Conservation (phyloP, 2,113 vertebrate species). For the Ranitomeya variabilis region DNA sequence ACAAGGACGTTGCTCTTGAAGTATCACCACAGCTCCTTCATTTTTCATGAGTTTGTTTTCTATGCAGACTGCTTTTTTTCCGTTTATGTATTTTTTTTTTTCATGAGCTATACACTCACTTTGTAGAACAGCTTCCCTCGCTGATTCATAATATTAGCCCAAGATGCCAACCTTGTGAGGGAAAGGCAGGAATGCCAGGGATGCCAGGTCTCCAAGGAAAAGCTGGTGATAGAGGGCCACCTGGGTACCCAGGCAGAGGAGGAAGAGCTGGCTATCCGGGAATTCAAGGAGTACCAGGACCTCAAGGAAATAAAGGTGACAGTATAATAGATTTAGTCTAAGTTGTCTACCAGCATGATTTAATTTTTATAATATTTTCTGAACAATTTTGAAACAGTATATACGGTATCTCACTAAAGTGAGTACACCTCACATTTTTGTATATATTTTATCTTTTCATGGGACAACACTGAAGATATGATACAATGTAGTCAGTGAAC, state of each 20-base stretch:
- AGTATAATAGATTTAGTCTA: neutral
- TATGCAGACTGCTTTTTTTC: neutral
- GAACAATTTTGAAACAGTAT: too few relatives aligned
- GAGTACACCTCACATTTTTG: too few relatives aligned
- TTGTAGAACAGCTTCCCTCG: slow-evolving; percentile 68
- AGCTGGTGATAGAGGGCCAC: slow-evolving; percentile 70
- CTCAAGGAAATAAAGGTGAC: slow-evolving; percentile 73
- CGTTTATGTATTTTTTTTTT: neutral
- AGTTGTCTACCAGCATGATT: neutral
- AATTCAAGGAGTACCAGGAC: slow-evolving; percentile 70
- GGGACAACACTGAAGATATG: too few relatives aligned
- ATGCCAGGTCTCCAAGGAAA: slow-evolving; percentile 69
- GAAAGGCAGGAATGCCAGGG: slow-evolving; percentile 71
- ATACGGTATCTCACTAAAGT: too few relatives aligned
- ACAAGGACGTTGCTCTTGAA: too few relatives aligned
- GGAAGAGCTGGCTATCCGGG: slow-evolving; percentile 74
- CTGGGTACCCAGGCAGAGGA: slow-evolving; percentile 72
- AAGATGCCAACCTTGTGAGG: slow-evolving; percentile 69
- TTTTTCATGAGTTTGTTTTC: neutral
- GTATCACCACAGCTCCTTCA: too few relatives aligned
- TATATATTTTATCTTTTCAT: too few relatives aligned
- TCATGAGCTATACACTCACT: neutral
- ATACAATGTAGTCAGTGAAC: too few relatives aligned
- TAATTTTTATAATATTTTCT: neutral
- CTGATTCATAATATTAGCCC: slow-evolving; percentile 70